Base-by-base conservation (phyloP, 1,140 invertebrate genomes). In the Papilio polytes region DNA sequence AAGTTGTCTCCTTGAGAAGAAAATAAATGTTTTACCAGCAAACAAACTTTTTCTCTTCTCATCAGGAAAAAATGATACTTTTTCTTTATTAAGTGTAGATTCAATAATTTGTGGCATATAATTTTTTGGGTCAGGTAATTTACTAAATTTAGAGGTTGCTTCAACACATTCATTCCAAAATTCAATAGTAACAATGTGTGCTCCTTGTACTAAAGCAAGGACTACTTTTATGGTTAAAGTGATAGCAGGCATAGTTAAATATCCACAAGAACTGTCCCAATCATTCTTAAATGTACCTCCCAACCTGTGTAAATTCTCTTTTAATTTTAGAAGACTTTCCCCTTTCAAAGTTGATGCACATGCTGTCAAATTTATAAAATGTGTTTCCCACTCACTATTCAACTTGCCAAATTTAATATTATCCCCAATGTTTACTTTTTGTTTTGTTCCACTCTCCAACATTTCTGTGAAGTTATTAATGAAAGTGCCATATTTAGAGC, bases 171-270 rank as follows among this genome's bases (percentile, higher is more conserved):
- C 93, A 36, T 92, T 91, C 95, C 97, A 97, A 90, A 96, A 98
- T 4, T 95, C 90, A 18, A 95, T 90, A 12, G 95, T 96, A 0
- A 97, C 97, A 85, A 97, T 97, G 9, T 95, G 94, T 59, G 96
- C 96, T 59, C 95, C 94, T 80, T 96, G 95, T 1, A 97, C 95
- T 83, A 98, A 89, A 6, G 97, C 97, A 88, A 96, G 96, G 12
- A 97, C 90, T 41, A 97, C 96, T 95, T 97, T 97, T 1, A 97
- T 95, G 13, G 97, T 97, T 20, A 97, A 94, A 20, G 96, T 96
- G 36, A 97, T 95, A 26, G 95, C 95, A 63, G 96, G 95, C 96
- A 97, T 97, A 15, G 97, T 97, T 31, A 97, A 91, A 89, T 96
- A 96, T 31, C 95, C 92, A 85, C 97, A 97, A 51, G 92, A 84